Evolutionary conservation across 2,888 invertebrate genomes (phyloP).

Genomic region (Chloromyia formosa): DNA sequence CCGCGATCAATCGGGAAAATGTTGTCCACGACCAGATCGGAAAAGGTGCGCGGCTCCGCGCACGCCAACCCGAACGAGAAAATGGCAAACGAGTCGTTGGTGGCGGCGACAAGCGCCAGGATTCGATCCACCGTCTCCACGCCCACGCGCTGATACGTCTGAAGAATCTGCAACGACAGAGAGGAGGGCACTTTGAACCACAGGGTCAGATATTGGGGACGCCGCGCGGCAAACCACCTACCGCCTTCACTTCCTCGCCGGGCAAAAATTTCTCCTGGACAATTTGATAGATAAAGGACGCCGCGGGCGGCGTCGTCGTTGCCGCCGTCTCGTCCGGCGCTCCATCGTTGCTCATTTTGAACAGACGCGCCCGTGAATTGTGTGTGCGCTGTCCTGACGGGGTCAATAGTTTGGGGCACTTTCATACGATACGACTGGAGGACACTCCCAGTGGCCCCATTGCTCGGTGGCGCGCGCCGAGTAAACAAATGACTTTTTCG

Average conservation of each 20-base stretch:
- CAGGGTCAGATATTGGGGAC: conserved; percentile 18
- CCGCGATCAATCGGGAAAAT: conserved; percentile 82
- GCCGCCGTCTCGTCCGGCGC: too few relatives aligned
- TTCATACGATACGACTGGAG: too few relatives aligned
- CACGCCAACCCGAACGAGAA: conserved; percentile 59
- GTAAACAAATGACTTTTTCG: too few relatives aligned
- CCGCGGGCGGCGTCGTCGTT: background rate
- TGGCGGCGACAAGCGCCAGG: conserved; percentile 59
- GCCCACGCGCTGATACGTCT: conserved; percentile 62
- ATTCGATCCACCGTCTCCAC: conserved; percentile 59
- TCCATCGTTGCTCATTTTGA: too few relatives aligned
- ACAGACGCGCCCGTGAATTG: too few relatives aligned
- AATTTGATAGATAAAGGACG: conserved; percentile 50
- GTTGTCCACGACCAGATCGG: conserved; percentile 82
- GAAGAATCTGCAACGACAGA: conserved; percentile 59
- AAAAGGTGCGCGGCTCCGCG: conserved; percentile 74
- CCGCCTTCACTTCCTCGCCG: conserved; percentile 59
- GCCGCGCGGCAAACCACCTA: conserved; percentile 48
- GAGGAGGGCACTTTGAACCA: too few relatives aligned
- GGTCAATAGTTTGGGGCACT: too few relatives aligned
- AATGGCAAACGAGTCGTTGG: conserved; percentile 59
- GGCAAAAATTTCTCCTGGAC: conserved; percentile 61
- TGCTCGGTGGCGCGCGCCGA: too few relatives aligned
- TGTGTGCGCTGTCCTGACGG: too few relatives aligned
- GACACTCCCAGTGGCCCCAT: too few relatives aligned